Percentiles rank a stretch among this genome's conserved stretches.
These are phyloP conservation scores for Sarcophaga rosellei DNA, from an alignment of 2,888 invertebrate genomes.

Conservation along the genomic window DNA sequence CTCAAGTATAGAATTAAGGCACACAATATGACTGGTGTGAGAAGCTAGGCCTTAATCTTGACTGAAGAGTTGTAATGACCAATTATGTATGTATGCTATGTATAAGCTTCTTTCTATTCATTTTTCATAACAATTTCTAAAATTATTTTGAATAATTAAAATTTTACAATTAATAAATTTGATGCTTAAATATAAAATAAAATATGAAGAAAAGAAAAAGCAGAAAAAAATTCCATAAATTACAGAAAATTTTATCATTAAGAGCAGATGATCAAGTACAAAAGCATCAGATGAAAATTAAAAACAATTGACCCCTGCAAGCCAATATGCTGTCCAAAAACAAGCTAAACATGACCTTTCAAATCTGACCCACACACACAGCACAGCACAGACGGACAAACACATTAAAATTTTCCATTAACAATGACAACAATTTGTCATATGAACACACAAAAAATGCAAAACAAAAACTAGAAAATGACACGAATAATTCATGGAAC, in stretches of 20 bases:
- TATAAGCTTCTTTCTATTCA: too few relatives aligned
- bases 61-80: too few relatives aligned
- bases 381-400: neutral
- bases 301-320: conserved; percentile 56
- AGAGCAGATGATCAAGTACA: conserved; percentile 48
- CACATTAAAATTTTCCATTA: conserved; percentile 13
- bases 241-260: conserved; percentile 27
- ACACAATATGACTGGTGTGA: too few relatives aligned
- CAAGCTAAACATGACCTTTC: conserved; percentile 60
- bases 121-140: neutral
- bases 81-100: too few relatives aligned
- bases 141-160: neutral
- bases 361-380: conserved; percentile 60
- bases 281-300: conserved; percentile 13
- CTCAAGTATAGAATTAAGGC: too few relatives aligned
- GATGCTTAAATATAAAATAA: conserved; percentile 26
- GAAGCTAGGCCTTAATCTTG: too few relatives aligned
- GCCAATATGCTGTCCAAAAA: conserved; percentile 13
- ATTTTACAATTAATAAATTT: conserved; percentile 32
- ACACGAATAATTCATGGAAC: conserved; percentile 15
- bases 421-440: conserved; percentile 55
- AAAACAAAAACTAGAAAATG: neutral
- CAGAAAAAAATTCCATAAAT: conserved; percentile 10
- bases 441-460: conserved; percentile 39
- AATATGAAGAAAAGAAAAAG: neutral